phyloP scores from a whole-genome alignment of 2,888 invertebrate species.

The Papilio demoleus region DNA sequence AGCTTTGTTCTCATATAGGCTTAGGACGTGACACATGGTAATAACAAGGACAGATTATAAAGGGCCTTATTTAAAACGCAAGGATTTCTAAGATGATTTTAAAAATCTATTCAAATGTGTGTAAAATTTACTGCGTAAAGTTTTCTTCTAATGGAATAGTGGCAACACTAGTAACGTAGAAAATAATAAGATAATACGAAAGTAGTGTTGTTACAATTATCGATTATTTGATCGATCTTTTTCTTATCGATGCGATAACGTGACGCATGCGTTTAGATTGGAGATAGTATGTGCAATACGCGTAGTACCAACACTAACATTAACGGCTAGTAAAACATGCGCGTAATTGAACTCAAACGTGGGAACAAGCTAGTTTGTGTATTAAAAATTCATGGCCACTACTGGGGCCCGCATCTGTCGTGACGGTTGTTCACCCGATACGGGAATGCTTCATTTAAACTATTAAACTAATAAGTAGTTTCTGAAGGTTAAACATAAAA shows the following conservation, averaged over 20 bases:
- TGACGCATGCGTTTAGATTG: not conserved
- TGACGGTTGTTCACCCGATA: constrained; percentile 57
- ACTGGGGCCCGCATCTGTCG: constrained; percentile 59
- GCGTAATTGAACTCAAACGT: constrained; percentile 41
- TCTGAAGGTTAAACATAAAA: not conserved
- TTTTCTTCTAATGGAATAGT: too few relatives aligned
- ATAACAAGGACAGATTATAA: not conserved
- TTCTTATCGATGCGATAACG: not conserved
- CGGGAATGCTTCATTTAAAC: not conserved
- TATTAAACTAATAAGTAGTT: not conserved
- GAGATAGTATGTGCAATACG: not conserved
- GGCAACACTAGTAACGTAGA: too few relatives aligned
- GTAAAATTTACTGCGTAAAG: too few relatives aligned
- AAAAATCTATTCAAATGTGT: too few relatives aligned
- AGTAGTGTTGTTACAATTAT: not conserved
- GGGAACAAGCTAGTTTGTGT: constrained; percentile 47
- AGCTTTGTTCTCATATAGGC: constrained; percentile 43
- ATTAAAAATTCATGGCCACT: constrained; percentile 51
- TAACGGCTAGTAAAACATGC: constrained; percentile 23
- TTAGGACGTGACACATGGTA: constrained; percentile 18
- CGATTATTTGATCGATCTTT: not conserved
- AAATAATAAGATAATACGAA: not conserved
- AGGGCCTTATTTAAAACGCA: not conserved
- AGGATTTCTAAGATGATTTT: too few relatives aligned
- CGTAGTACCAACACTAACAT: constrained; percentile 15